A percentile compares a stretch with the other conserved stretches of the same genome.
Conservation (phyloP, 2,888 invertebrate species). For the Aspidiotus destructor region DNA sequence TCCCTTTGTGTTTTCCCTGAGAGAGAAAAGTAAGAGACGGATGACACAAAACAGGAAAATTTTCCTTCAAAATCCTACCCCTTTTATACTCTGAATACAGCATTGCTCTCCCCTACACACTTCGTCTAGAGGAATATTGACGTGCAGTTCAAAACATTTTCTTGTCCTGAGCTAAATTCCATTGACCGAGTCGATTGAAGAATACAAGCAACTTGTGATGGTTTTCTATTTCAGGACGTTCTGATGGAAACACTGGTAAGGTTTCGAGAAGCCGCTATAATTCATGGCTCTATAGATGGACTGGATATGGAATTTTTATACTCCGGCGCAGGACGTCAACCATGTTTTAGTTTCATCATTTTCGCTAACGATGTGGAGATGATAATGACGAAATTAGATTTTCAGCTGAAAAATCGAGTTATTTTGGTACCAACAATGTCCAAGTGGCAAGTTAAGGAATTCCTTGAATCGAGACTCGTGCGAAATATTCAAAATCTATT, state of each 20-base stretch:
- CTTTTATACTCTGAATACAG: no score
- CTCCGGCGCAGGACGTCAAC: slow-evolving; percentile 11
- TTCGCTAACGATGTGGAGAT: slow-evolving; percentile 32
- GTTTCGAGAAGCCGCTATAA: background rate
- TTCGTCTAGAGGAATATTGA: no score
- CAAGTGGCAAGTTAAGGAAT: slow-evolving; percentile 65
- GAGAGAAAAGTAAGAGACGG: no score
- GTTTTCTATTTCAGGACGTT: slow-evolving; percentile 10
- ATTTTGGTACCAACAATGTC: slow-evolving; percentile 59
- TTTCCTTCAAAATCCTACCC: no score
- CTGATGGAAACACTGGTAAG: slow-evolving; percentile 5
- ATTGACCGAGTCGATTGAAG: background rate
- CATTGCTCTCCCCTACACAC: no score
- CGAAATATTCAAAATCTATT: slow-evolving; percentile 60
- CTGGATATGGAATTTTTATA: slow-evolving; percentile 5
- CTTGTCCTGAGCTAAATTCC: background rate
- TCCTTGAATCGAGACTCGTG: slow-evolving; percentile 52
- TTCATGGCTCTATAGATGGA: slow-evolving; percentile 20
- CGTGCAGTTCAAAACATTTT: no score
- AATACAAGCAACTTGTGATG: background rate
- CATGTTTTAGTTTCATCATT: slow-evolving; percentile 27
- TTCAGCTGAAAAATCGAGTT: slow-evolving; percentile 39
- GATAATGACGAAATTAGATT: slow-evolving; percentile 18
- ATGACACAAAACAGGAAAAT: no score
- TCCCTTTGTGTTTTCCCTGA: no score